Percentiles rank a stretch among this genome's conserved stretches.
phyloP scores from a whole-genome alignment of 2,113 vertebrate species.

The Pseudorhombus dupliciocellatus region DNA sequence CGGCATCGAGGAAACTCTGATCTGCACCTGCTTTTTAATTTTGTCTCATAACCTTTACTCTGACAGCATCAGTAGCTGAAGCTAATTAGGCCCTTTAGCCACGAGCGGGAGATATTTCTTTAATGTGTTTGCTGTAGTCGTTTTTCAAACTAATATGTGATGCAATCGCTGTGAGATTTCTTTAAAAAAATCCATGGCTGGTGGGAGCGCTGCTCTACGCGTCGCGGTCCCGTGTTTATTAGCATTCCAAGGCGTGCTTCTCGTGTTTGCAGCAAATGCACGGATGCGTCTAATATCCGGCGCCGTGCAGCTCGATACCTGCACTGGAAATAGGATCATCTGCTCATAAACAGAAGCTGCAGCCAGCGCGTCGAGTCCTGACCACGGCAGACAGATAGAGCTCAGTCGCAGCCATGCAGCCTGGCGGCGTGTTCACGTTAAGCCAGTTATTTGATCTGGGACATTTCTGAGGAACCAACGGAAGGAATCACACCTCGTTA shows the following conservation, averaged over 20 bases:
- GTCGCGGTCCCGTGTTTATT: slow-evolving; percentile 42
- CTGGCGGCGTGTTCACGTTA: not conserved
- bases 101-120: slow-evolving; percentile 31
- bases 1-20: not conserved
- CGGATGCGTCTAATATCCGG: slow-evolving; percentile 40
- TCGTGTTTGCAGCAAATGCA: slow-evolving; percentile 33
- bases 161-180: slow-evolving; percentile 43
- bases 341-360: slow-evolving; percentile 29
- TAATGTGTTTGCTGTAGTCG: slow-evolving; percentile 25
- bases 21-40: slow-evolving; percentile 21
- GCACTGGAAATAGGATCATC: slow-evolving; percentile 35
- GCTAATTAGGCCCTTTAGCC: slow-evolving; percentile 37
- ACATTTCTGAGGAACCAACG: not conserved
- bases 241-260: slow-evolving; percentile 34
- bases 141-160: slow-evolving; percentile 48
- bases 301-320: slow-evolving; percentile 25
- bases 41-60: slow-evolving; percentile 19
- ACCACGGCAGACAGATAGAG: not conserved
- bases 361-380: not conserved
- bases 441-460: slow-evolving; percentile 19
- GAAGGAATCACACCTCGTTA: slow-evolving; percentile 51
- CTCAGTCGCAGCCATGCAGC: not conserved
- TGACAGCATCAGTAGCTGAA: slow-evolving; percentile 34
- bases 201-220: slow-evolving; percentile 42
- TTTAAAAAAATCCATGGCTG: slow-evolving; percentile 26